Conservation (phyloP, 2,113 vertebrate species). For the Sorex fumeus region DNA sequence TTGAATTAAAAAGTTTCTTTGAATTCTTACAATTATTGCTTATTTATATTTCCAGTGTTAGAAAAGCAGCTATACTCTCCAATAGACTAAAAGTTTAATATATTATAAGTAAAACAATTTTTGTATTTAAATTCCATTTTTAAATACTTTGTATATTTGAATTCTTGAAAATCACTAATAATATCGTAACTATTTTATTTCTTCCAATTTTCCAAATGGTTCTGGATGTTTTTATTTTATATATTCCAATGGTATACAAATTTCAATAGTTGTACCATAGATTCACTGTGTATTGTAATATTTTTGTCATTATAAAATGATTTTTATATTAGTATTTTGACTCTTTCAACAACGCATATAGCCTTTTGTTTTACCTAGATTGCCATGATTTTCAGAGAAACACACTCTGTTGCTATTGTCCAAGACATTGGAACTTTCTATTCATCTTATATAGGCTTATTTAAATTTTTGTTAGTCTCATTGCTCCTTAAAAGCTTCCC, state of each 20-base stretch:
- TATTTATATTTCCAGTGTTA: not conserved
- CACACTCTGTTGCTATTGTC: not conserved
- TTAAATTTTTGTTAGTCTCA: not conserved
- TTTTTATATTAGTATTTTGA: not conserved
- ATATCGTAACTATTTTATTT: not conserved
- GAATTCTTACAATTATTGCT: no score
- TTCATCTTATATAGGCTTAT: not conserved
- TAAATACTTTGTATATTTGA: not conserved
- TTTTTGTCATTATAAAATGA: not conserved
- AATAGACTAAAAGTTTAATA: not conserved
- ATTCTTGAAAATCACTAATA: not conserved
- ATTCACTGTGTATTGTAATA: not conserved
- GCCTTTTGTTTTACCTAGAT: not conserved
- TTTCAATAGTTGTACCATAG: not conserved
- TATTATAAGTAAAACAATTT: constrained; percentile 5
- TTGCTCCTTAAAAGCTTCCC: not conserved
- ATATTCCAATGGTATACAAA: not conserved
- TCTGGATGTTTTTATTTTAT: not conserved
- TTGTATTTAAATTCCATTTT: not conserved
- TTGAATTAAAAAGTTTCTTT: no score
- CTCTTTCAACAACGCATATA: not conserved
- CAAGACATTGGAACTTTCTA: not conserved
- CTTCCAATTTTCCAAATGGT: not conserved
- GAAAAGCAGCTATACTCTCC: not conserved
- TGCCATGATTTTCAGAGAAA: not conserved